These are phyloP conservation scores for Pseudorectes ferrugineus DNA, from an alignment of 2,113 vertebrate genomes.

Conservation along the genomic window DNA sequence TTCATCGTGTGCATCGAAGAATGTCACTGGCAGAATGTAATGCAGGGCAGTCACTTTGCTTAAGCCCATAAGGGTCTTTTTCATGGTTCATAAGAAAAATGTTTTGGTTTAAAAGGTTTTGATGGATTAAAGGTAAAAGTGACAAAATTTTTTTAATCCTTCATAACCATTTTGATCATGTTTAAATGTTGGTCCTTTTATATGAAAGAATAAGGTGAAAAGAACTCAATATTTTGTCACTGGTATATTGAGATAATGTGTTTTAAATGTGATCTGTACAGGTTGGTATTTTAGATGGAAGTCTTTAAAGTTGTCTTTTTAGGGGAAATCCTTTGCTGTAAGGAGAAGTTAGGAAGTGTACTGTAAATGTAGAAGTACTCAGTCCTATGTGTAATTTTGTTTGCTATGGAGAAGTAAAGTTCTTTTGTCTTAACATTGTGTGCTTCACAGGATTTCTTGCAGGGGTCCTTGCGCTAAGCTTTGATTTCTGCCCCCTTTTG, in stretches of 20 bases:
- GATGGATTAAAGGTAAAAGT: background rate
- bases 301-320: constrained; percentile 53
- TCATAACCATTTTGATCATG: background rate
- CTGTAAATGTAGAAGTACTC: constrained; percentile 59
- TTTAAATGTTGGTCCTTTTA: constrained; percentile 42
- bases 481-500: background rate
- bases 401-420: constrained; percentile 62
- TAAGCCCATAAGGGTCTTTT: background rate
- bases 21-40: background rate
- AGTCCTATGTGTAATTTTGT: constrained; percentile 64
- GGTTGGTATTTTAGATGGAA: constrained; percentile 46
- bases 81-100: background rate
- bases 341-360: constrained; percentile 43
- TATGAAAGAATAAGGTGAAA: constrained; percentile 49
- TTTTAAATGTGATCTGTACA: constrained; percentile 52
- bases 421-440: constrained; percentile 41
- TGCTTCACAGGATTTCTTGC: constrained; percentile 36
- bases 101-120: background rate
- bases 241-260: constrained; percentile 38
- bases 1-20: background rate
- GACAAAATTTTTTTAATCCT: background rate
- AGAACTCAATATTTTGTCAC: constrained; percentile 59
- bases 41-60: background rate
- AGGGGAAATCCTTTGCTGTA: constrained; percentile 28
- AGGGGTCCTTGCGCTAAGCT: background rate